Evolutionary conservation across 2,113 vertebrate genomes (phyloP).

Genomic region (Leucosticte australis): DNA sequence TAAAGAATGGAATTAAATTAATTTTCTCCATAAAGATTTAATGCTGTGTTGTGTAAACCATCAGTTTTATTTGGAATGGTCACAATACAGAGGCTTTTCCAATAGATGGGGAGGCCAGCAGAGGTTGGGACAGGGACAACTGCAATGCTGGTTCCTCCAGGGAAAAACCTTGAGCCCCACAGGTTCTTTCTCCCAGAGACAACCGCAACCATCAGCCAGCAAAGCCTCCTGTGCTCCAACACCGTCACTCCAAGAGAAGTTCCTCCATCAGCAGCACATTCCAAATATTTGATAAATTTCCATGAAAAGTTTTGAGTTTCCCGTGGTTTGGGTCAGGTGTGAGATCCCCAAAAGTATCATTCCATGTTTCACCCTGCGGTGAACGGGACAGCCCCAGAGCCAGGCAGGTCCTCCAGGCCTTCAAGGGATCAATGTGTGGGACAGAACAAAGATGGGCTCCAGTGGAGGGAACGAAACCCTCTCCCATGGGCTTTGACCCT

Average conservation of each 20-base stretch:
- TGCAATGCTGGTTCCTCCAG: not conserved
- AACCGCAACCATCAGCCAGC: not conserved
- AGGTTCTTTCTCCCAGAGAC: not conserved
- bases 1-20: not conserved
- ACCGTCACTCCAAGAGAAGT: not conserved
- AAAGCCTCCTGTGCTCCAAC: not conserved
- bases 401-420: not conserved
- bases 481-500: fast-evolving
- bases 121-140: not conserved
- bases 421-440: fast-evolving
- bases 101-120: not conserved
- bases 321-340: fast-evolving
- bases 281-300: not conserved
- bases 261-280: not conserved
- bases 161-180: not conserved
- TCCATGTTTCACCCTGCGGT: not conserved
- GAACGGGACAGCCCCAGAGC: fast-evolving
- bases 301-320: not conserved
- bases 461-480: fast-evolving
- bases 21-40: not conserved
- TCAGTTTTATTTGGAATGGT: not conserved
- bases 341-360: not conserved
- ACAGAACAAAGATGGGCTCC: fast-evolving
- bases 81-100: not conserved
- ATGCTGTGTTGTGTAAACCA: not conserved